Conservation (phyloP, 2,113 vertebrate species). For the Podiceps cristatus region DNA sequence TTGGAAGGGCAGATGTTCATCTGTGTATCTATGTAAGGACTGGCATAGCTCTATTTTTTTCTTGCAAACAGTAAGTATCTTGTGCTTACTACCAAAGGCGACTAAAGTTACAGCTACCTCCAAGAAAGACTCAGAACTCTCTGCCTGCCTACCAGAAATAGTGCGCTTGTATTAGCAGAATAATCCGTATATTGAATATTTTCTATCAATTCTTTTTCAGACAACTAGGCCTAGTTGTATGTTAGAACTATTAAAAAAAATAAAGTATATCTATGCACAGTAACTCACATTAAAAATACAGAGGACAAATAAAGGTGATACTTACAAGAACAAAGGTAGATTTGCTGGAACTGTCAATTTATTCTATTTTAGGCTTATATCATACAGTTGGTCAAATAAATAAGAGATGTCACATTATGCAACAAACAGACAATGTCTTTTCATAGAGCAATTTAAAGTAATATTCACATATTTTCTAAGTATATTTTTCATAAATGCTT, state of each 20-base stretch:
- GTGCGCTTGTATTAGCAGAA: neutral
- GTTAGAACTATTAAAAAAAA: neutral
- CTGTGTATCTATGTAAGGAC: neutral
- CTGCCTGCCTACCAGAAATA: neutral
- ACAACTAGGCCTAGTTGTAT: neutral
- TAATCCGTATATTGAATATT: neutral
- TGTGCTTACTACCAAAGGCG: neutral
- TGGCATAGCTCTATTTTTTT: neutral
- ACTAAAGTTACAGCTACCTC: neutral
- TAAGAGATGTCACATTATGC: neutral
- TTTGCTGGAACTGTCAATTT: neutral
- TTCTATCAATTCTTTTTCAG: neutral
- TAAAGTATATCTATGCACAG: neutral
- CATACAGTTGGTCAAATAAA: neutral
- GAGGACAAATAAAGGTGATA: neutral
- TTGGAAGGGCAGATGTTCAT: neutral
- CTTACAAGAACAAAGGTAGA: neutral
- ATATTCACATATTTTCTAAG: neutral
- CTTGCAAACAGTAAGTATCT: neutral
- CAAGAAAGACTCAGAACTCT: neutral
- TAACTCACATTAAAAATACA: neutral
- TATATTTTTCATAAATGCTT: neutral
- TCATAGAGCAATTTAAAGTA: neutral
- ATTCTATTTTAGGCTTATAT: neutral
- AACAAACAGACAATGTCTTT: neutral